A percentile compares a stretch with the other conserved stretches of the same genome.
Conservation (phyloP, 2,797 vertebrate species). For the Microchirus variegatus region DNA sequence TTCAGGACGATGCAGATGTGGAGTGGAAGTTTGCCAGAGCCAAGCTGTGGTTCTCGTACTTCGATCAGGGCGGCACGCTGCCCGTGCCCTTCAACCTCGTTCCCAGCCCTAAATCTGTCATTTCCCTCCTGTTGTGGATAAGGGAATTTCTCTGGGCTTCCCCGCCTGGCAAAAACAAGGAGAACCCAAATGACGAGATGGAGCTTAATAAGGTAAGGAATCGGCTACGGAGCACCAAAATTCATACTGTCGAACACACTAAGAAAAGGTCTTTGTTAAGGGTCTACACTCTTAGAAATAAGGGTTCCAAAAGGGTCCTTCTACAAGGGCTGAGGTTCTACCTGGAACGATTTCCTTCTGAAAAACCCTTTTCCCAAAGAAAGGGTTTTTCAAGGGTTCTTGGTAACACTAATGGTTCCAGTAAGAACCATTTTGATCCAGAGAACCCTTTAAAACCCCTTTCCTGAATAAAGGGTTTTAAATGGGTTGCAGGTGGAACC, state of each 20-base stretch:
- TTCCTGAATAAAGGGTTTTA: no score
- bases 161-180: constrained; percentile 34
- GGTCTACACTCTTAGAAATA: no score
- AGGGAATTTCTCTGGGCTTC: constrained; percentile 42
- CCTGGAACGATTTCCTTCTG: no score
- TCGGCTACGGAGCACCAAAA: neutral
- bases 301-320: no score
- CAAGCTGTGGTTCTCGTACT: constrained; percentile 97
- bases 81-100: constrained; percentile 96
- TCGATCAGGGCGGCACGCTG: constrained; percentile 90
- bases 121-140: constrained; percentile 61
- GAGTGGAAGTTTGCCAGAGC: constrained; percentile 98
- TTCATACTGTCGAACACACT: neutral
- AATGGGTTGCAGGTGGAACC: no score
- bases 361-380: no score
- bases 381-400: no score
- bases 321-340: no score
- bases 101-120: constrained; percentile 89
- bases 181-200: constrained; percentile 48
- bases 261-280: neutral
- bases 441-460: no score
- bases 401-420: no score
- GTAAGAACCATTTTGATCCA: no score
- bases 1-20: constrained; percentile 93
- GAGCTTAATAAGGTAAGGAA: constrained; percentile 71